Conservation (phyloP, 2,797 vertebrate genomes). For the Enteromius trimaculatus region DNA sequence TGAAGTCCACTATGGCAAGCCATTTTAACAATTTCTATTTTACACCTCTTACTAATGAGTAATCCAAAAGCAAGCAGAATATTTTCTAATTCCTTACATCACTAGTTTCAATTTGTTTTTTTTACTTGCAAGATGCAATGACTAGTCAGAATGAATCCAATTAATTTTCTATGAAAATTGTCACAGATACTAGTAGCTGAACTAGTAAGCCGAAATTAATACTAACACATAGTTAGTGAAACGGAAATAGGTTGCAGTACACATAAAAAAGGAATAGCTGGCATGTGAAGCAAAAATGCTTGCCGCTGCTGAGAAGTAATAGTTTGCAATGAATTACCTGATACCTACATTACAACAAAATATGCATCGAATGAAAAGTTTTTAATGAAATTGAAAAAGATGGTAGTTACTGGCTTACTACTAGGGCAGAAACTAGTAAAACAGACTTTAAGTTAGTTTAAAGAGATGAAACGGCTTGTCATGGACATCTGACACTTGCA, state of each 20-base stretch:
- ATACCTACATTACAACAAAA: too few species aligned
- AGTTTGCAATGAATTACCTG: not conserved
- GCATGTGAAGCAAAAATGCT: not conserved
- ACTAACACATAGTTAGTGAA: not conserved
- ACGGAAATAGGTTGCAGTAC: not conserved
- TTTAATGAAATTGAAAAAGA: not conserved
- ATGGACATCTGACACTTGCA: constrained; percentile 3
- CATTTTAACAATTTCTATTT: not conserved
- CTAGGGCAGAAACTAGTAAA: not conserved
- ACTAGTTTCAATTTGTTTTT: not conserved
- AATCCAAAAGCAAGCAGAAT: not conserved
- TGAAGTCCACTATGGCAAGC: not conserved
- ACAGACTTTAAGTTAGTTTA: not conserved
- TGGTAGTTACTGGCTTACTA: not conserved
- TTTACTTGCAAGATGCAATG: not conserved
- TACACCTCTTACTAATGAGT: not conserved
- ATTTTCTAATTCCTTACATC: not conserved
- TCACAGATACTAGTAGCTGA: not conserved
- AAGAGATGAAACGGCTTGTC: not conserved
- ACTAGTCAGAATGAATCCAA: not conserved
- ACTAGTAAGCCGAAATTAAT: not conserved
- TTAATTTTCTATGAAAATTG: not conserved
- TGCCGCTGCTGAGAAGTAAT: not conserved
- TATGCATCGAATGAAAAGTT: not conserved
- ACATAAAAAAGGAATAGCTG: not conserved